phyloP scores from a whole-genome alignment of 2,797 vertebrate species.

The Cryptoblepharus egeriae region DNA sequence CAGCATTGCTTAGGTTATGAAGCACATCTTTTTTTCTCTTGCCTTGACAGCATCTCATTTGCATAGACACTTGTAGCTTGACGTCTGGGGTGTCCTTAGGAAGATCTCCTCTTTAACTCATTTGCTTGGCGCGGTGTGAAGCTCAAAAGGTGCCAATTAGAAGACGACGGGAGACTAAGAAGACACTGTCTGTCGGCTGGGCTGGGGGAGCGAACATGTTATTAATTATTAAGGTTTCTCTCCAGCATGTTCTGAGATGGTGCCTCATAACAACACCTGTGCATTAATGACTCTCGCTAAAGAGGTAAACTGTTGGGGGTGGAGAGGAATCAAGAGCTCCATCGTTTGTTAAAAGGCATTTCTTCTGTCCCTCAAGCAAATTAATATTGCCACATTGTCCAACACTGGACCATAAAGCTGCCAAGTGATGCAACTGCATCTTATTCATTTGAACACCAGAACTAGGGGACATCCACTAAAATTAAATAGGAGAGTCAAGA shows the following conservation, averaged over 20 bases:
- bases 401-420: background rate
- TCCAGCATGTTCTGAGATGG: slow-evolving; percentile 15
- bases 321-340: background rate
- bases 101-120: slow-evolving; percentile 55
- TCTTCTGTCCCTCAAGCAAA: background rate
- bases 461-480: too few species aligned
- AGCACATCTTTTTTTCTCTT: background rate
- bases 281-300: slow-evolving; percentile 44
- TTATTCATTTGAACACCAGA: too few species aligned
- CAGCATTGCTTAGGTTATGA: background rate
- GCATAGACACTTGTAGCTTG: slow-evolving; percentile 19
- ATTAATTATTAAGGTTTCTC: slow-evolving; percentile 59
- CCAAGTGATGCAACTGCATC: too few species aligned
- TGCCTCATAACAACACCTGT: slow-evolving; percentile 36
- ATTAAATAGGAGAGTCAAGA: too few species aligned
- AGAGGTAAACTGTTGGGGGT: background rate
- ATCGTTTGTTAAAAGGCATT: background rate
- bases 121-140: slow-evolving; percentile 52
- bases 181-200: slow-evolving; percentile 48
- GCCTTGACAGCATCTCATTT: slow-evolving; percentile 24
- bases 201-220: slow-evolving; percentile 42
- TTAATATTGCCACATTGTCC: background rate
- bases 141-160: slow-evolving; percentile 67
- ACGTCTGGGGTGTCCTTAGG: slow-evolving; percentile 26
- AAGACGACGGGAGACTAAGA: slow-evolving; percentile 47